These are phyloP conservation scores for Nyctibius bracteatus DNA, from an alignment of 2,113 vertebrate species.

Conservation along the genomic window DNA sequence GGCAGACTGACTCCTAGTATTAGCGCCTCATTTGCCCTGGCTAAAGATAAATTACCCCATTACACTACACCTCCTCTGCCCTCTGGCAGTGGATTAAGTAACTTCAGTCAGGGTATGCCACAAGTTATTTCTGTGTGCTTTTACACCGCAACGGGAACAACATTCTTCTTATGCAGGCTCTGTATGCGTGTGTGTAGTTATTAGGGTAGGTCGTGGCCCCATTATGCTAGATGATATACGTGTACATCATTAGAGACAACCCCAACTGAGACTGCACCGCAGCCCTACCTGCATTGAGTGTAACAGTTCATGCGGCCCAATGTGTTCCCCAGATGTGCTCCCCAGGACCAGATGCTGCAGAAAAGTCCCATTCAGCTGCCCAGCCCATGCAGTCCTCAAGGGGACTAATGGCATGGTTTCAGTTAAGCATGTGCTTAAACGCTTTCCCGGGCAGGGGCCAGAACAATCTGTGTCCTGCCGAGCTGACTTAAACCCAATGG, in stretches of 20 bases:
- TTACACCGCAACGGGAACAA: neutral
- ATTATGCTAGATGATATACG: neutral
- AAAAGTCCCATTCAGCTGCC: neutral
- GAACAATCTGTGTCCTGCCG: neutral
- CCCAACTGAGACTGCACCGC: neutral
- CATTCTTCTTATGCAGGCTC: neutral
- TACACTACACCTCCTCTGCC: neutral
- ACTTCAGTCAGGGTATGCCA: neutral
- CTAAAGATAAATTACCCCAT: neutral
- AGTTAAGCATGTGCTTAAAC: conserved; percentile 17
- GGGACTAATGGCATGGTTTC: neutral
- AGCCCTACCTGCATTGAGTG: neutral
- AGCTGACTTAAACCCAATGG: neutral
- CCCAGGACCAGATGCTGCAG: neutral
- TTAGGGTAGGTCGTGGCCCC: neutral
- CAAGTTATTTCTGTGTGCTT: neutral
- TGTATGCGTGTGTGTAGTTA: neutral
- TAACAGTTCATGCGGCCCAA: neutral
- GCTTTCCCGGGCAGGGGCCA: conserved; percentile 45
- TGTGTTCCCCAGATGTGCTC: conserved; percentile 63
- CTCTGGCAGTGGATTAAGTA: neutral
- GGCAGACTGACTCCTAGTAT: neutral
- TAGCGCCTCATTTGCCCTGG: neutral
- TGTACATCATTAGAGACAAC: neutral
- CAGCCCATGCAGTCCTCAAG: neutral